Evolutionary conservation across 2,113 vertebrate genomes (phyloP), one percentile per base, ranked within the genome.

Genomic region (Machaerirhynchus nigripectus): DNA sequence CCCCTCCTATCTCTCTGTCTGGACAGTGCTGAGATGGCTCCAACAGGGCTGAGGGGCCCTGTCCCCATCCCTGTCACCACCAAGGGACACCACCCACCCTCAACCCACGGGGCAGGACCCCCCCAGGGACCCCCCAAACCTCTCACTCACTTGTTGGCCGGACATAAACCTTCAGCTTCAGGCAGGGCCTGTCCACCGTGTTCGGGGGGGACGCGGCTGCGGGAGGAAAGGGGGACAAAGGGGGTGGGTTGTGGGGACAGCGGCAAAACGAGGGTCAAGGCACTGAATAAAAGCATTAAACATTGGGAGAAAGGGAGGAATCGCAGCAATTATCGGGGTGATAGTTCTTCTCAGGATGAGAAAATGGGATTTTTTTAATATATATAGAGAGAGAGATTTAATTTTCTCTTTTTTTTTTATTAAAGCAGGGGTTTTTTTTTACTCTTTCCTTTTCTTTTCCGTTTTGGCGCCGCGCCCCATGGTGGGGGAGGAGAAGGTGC

Each of bases 81-180:
- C 40, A 13, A 8, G 35, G 63, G 44, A 15, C 61, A 44, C 60
- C 28, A 15, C 6, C 6, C 4, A 0, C 3, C 46, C 33, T 28
- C 3, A 7, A 4, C 10, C 49, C 27, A 3, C 0, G 8, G 61
- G 46, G 22, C 18, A 55, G 64, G 64, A 15, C 9, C 2, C 52
- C 42, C 49, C 52, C 33, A 3, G 6, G 20, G 39, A 13, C 23
- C 68, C 59, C 59, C 20, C 9, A 67, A 40, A 39, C 4, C 61
- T 47, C 61, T 31, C 77, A 98, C 98, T 98, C 59, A 99, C 99
- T 99, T 64, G 98, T 98, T 3, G 98, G 99, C 63, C 98, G 98
- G 81, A 99, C 99, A 3, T 99, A 99, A 82, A 99, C 98, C 93
- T 99, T 99, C 84, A 99, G 98, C 95, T 99, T 98, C 97, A 99